These are phyloP conservation scores for Gastracanthus pulcherrimus DNA, from an alignment of 2,888 invertebrate species.

Conservation along the genomic window DNA sequence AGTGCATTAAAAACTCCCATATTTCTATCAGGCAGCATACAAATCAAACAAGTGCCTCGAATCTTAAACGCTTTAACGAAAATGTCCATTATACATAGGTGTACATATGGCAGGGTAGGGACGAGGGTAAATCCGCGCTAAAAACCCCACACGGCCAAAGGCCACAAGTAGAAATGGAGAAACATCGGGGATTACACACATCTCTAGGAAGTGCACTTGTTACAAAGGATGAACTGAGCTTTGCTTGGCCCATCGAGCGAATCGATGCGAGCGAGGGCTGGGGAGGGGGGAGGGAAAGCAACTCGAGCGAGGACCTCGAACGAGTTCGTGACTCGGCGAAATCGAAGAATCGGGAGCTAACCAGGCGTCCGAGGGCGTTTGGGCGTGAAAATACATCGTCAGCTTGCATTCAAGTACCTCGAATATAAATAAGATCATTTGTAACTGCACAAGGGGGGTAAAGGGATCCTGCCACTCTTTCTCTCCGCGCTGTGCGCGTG, in stretches of 20 bases:
- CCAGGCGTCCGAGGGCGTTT: conserved; percentile 48
- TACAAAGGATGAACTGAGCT: conserved; percentile 42
- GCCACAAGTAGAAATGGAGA: not conserved
- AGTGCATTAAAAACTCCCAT: too few species aligned
- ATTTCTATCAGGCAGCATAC: too few species aligned
- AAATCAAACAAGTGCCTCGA: too few species aligned
- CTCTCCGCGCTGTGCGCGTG: too few species aligned
- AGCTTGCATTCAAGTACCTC: conserved; percentile 47
- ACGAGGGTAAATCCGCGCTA: not conserved
- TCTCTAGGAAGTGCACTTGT: conserved; percentile 48
- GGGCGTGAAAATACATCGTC: conserved; percentile 58
- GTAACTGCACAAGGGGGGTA: conserved; percentile 24
- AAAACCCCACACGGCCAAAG: not conserved
- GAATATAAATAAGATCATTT: conserved; percentile 59
- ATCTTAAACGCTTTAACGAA: too few species aligned
- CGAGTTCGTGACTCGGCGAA: conserved; percentile 54
- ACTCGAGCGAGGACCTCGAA: conserved; percentile 20
- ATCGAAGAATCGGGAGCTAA: conserved; percentile 54
- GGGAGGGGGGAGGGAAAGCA: not conserved
- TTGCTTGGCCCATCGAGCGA: conserved; percentile 29
- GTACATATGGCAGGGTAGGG: conserved; percentile 15
- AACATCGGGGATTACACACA: not conserved
- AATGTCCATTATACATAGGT: not conserved
- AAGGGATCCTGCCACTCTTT: conserved; percentile 26
- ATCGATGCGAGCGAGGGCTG: conserved; percentile 26